These are phyloP conservation scores for Xestobium rufovillosum DNA, from an alignment of 2,888 invertebrate species.

Conservation along the genomic window DNA sequence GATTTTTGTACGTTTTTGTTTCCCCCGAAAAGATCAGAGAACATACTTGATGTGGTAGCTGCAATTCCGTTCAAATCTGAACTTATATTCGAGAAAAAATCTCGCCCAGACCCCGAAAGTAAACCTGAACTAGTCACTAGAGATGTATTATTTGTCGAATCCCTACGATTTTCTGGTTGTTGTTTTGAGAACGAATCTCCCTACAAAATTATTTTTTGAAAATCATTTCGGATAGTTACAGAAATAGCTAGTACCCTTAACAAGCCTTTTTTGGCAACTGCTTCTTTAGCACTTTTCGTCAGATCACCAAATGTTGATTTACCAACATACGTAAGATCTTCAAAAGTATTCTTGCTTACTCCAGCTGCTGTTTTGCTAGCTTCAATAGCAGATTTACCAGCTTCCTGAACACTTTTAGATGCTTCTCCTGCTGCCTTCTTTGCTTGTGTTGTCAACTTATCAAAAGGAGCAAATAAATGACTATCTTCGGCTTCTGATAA, in stretches of 20 bases:
- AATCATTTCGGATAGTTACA: not conserved
- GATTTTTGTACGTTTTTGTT: constrained; percentile 43
- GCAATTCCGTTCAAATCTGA: constrained; percentile 89
- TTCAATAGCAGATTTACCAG: constrained; percentile 75
- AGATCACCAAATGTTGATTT: constrained; percentile 83
- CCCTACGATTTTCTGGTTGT: constrained; percentile 44
- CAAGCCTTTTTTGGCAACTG: constrained; percentile 75
- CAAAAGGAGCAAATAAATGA: constrained; percentile 69
- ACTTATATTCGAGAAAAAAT: constrained; percentile 86
- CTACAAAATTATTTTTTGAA: constrained; percentile 30
- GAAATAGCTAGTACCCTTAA: constrained; percentile 53
- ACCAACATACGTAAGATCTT: constrained; percentile 83
- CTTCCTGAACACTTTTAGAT: constrained; percentile 74
- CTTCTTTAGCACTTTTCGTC: constrained; percentile 87
- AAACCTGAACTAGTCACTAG: constrained; percentile 53
- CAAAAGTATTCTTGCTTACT: constrained; percentile 79
- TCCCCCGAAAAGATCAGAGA: constrained; percentile 86
- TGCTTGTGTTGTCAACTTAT: constrained; percentile 79
- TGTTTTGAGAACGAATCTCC: constrained; percentile 36
- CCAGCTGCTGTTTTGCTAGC: constrained; percentile 83
- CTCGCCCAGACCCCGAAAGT: constrained; percentile 60
- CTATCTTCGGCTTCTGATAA: constrained; percentile 64
- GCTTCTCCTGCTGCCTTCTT: constrained; percentile 82
- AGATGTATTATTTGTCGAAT: constrained; percentile 53
- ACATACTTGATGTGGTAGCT: constrained; percentile 87